Conservation (phyloP, 30 jellyfish, hydroid and myxozoan genomes). For the Hydractinia echinata region DNA sequence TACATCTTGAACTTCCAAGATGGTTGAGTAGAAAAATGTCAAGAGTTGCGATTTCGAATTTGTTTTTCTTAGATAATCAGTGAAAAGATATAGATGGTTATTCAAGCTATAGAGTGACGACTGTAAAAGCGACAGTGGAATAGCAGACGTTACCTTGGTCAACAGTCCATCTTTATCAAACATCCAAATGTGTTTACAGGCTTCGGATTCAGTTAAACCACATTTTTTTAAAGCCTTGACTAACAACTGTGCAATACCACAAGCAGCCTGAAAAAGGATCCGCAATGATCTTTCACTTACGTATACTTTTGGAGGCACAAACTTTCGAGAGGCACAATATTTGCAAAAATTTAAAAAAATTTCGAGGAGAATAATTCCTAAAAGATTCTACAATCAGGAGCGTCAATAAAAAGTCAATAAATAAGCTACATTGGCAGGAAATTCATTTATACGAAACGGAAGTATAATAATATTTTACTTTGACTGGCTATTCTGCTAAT, state of each 20-base stretch:
- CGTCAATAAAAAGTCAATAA: no score
- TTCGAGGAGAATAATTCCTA: no score
- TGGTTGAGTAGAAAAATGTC: not conserved
- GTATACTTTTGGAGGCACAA: not conserved
- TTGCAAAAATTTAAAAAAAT: no score
- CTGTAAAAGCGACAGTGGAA: no score
- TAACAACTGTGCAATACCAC: constrained; percentile 79
- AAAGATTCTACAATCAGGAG: no score
- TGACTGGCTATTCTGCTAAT: no score
- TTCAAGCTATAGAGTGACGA: no score
- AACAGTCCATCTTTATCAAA: constrained; percentile 80
- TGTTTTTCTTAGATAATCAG: not conserved
- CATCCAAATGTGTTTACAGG: constrained; percentile 59
- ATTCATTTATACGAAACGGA: no score
- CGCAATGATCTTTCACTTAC: not conserved
- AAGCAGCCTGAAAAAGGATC: constrained; percentile 61
- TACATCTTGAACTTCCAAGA: not conserved
- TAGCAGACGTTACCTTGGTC: constrained; percentile 52
- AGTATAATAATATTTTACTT: no score
- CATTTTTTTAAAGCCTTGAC: constrained; percentile 62
- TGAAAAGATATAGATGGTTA: not conserved
- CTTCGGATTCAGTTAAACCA: constrained; percentile 61
- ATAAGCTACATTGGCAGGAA: no score
- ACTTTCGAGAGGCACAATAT: not conserved
- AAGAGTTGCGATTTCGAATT: not conserved